A percentile compares a stretch with the other conserved stretches of the same genome.
phyloP scores from a whole-genome alignment of 2,113 vertebrate species.

The Dipodomys spectabilis region DNA sequence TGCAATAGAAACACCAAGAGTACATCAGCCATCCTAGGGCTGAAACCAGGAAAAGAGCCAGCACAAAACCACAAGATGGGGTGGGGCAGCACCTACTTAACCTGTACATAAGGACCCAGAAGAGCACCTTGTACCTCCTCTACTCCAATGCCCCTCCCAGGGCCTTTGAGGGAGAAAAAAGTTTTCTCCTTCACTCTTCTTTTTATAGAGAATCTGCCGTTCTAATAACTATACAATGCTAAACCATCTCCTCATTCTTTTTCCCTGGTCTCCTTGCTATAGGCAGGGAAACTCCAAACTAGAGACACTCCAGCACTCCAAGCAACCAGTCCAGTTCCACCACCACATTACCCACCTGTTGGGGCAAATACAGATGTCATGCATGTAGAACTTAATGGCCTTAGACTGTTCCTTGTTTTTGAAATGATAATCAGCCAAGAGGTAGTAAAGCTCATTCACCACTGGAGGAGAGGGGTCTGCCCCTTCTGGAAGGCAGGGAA shows the following conservation, averaged over 20 bases:
- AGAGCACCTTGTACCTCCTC: neutral
- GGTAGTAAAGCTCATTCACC: slow-evolving; percentile 96
- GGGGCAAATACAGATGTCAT: slow-evolving; percentile 96
- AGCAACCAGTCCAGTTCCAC: too few relatives aligned
- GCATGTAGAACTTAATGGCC: slow-evolving; percentile 99
- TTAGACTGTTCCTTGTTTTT: slow-evolving; percentile 99
- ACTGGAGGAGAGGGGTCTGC: slow-evolving; percentile 91
- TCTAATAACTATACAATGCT: neutral
- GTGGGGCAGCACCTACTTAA: neutral
- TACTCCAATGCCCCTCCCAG: neutral
- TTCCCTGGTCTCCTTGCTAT: neutral
- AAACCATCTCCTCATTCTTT: neutral
- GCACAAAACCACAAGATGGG: neutral
- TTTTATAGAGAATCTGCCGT: neutral
- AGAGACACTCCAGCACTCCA: too few relatives aligned
- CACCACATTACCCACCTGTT: slow-evolving; percentile 88
- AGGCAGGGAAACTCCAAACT: neutral
- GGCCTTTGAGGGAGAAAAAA: neutral
- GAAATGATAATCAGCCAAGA: slow-evolving; percentile 98
- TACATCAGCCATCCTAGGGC: neutral
- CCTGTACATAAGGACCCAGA: neutral
- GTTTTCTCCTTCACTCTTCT: slow-evolving; percentile 88
- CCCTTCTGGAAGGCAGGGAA: slow-evolving; percentile 92
- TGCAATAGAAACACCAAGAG: neutral
- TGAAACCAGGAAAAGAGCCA: neutral